Conservation (phyloP, 2,888 invertebrate genomes). For the Nasonia oneida region DNA sequence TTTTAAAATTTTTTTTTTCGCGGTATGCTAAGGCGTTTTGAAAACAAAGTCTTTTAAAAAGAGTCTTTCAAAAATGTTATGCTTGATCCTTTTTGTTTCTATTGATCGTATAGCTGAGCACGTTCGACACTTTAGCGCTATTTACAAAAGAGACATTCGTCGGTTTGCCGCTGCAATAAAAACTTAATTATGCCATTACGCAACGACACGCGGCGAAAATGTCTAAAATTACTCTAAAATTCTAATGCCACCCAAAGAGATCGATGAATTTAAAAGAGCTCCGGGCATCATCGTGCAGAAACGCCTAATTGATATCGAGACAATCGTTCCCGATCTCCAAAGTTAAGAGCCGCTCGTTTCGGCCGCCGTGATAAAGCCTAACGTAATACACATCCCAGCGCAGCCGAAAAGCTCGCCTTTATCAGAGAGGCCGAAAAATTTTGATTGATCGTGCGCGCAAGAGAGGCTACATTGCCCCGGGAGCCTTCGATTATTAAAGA, state of each 20-base stretch:
- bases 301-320: background rate
- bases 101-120: too few species aligned
- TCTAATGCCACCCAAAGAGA: too few species aligned
- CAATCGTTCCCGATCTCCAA: background rate
- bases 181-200: too few species aligned
- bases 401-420: background rate
- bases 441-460: background rate
- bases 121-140: too few species aligned
- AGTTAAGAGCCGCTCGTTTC: background rate
- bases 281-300: background rate
- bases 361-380: background rate
- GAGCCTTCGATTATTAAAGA: conserved; percentile 25
- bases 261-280: too few species aligned
- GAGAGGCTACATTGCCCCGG: background rate
- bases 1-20: background rate
- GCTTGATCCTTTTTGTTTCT: too few species aligned
- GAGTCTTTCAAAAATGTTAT: too few species aligned
- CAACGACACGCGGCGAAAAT: too few species aligned
- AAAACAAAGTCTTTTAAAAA: too few species aligned
- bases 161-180: too few species aligned
- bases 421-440: conserved; percentile 2
- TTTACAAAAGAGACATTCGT: too few species aligned
- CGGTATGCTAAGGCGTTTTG: background rate
- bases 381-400: background rate
- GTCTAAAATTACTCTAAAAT: too few species aligned